Percentiles rank a stretch among this genome's conserved stretches.
Conservation (phyloP, 2,797 vertebrate species). For the Malurus leucopterus region DNA sequence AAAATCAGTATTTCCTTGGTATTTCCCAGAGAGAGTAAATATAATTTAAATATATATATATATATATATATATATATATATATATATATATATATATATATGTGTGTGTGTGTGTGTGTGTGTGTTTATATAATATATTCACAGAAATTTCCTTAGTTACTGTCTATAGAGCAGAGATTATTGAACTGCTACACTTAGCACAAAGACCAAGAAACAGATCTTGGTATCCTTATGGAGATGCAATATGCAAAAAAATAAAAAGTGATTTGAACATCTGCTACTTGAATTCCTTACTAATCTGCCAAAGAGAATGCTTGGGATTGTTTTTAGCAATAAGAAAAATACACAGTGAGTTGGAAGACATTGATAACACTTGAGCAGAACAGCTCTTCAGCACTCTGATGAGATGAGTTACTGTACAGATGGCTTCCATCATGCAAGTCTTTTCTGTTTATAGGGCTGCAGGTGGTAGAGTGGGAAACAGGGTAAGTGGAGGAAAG, state of each 20-base stretch:
- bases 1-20: not conserved
- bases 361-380: constrained; percentile 63
- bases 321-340: constrained; percentile 68
- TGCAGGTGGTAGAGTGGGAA: constrained; percentile 65
- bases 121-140: not conserved
- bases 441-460: constrained; percentile 58
- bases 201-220: constrained; percentile 37
- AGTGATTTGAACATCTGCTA: constrained; percentile 66
- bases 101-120: too few relatives aligned
- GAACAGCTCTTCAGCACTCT: constrained; percentile 50
- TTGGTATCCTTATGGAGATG: constrained; percentile 42
- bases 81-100: too few relatives aligned
- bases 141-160: not conserved
- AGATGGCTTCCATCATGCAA: constrained; percentile 68
- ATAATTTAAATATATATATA: not conserved
- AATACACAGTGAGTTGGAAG: constrained; percentile 64
- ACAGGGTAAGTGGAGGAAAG: constrained; percentile 57
- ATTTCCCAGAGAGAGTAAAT: not conserved
- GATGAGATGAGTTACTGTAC: constrained; percentile 68
- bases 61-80: not conserved
- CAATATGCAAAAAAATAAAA: constrained; percentile 52
- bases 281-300: constrained; percentile 62
- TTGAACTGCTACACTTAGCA: constrained; percentile 27
- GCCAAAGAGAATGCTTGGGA: constrained; percentile 57
- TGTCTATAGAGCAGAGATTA: constrained; percentile 1